These are phyloP conservation scores for Atta colombica DNA, from an alignment of 1,140 invertebrate species.

Conservation along the genomic window DNA sequence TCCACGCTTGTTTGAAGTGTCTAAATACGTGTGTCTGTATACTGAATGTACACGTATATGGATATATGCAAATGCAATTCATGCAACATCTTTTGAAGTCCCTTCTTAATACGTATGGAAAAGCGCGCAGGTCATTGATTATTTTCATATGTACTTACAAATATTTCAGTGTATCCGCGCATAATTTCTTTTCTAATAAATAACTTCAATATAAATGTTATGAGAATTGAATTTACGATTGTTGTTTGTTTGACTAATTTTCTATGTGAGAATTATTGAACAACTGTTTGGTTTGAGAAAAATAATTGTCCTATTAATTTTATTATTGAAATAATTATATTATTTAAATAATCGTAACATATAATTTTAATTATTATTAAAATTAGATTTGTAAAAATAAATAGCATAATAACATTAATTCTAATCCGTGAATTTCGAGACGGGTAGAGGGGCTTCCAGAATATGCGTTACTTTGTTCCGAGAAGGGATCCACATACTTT, in stretches of 20 bases:
- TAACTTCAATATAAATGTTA: neutral
- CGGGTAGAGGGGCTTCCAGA: no score
- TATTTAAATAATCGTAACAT: neutral
- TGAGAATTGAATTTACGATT: slow-evolving; percentile 17
- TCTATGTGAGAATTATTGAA: neutral
- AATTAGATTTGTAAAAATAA: neutral
- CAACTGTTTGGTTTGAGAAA: neutral
- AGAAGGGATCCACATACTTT: no score
- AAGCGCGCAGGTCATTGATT: slow-evolving; percentile 9
- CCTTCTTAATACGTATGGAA: slow-evolving; percentile 30
- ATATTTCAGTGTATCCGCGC: neutral
- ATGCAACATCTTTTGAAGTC: slow-evolving; percentile 43
- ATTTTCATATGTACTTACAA: slow-evolving; percentile 14
- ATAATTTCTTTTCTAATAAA: neutral
- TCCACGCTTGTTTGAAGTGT: slow-evolving; percentile 52
- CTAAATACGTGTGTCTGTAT: slow-evolving; percentile 67
- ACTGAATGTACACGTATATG: neutral
- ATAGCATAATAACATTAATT: no score
- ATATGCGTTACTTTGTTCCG: no score
- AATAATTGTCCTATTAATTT: neutral
- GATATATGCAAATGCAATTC: slow-evolving; percentile 35
- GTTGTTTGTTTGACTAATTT: neutral
- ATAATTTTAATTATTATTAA: neutral
- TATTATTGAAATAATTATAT: neutral
- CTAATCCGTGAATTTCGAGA: no score